Evolutionary conservation across 2,113 vertebrate genomes (phyloP).

Genomic region (Mellivora capensis): DNA sequence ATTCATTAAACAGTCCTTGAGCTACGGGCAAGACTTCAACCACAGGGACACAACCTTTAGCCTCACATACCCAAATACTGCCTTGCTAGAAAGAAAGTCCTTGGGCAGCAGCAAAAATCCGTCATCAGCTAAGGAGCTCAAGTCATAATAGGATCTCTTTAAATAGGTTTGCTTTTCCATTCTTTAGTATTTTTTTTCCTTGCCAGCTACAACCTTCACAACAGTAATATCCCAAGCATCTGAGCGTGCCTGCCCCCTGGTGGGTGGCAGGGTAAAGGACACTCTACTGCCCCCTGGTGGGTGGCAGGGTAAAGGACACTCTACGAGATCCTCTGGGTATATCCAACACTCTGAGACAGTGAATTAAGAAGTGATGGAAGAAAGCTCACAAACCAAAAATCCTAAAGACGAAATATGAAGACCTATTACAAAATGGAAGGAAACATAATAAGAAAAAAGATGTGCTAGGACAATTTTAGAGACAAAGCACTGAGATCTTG

Average conservation of each 20-base stretch:
- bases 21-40: not conserved
- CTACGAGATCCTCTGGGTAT: not conserved
- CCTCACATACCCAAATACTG: not conserved
- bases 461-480: not conserved
- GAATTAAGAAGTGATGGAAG: not conserved
- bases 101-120: not conserved
- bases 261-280: slow-evolving; percentile 13
- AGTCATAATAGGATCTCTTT: not conserved
- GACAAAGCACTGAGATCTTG: not conserved
- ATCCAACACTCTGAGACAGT: not conserved
- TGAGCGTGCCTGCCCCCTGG: slow-evolving; percentile 55
- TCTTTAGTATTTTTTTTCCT: not conserved
- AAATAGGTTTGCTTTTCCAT: not conserved
- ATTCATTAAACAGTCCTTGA: not conserved
- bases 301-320: not conserved
- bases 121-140: not conserved
- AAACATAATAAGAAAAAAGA: not conserved
- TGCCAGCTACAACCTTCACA: not conserved
- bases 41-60: too few relatives aligned
- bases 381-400: not conserved
- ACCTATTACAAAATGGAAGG: not conserved
- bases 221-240: not conserved
- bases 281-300: slow-evolving; percentile 62
- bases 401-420: not conserved
- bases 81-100: not conserved